phyloP scores from a whole-genome alignment of 2,888 invertebrate genomes.

The Meganola albula region DNA sequence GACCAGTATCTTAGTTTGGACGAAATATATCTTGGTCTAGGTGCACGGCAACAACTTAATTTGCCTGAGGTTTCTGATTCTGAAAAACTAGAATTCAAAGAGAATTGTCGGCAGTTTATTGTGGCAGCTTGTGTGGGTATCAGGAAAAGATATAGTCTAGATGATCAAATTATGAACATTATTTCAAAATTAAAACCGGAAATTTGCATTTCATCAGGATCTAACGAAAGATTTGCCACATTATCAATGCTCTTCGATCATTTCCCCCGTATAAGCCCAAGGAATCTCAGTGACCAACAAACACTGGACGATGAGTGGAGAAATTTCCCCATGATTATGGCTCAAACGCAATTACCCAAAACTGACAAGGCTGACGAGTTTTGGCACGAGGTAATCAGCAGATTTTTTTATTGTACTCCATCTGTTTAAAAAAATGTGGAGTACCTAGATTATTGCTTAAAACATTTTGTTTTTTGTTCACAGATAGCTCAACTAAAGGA shows the following conservation, averaged over 20 bases:
- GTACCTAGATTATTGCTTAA: slow-evolving; percentile 3
- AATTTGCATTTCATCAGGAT: background rate
- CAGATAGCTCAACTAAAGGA: slow-evolving; percentile 5
- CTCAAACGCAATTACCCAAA: slow-evolving; percentile 7
- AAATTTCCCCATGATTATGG: slow-evolving; percentile 5
- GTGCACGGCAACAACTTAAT: background rate
- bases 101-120: slow-evolving; percentile 1
- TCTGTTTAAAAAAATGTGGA: too few relatives aligned
- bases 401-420: too few relatives aligned
- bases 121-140: slow-evolving; percentile 5
- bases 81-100: background rate
- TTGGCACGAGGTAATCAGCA: slow-evolving; percentile 7
- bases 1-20: background rate
- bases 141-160: background rate
- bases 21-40: background rate
- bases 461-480: slow-evolving; percentile 3
- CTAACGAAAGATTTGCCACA: background rate
- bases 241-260: background rate
- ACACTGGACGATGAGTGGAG: slow-evolving; percentile 7
- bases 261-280: slow-evolving; percentile 2
- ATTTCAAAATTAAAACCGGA: background rate
- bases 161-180: background rate
- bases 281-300: slow-evolving; percentile 4
- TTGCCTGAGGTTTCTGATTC: background rate
- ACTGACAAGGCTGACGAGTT: slow-evolving; percentile 9